phyloP scores from a whole-genome alignment of 2,888 invertebrate genomes.

The Drosophila pegasa region DNA sequence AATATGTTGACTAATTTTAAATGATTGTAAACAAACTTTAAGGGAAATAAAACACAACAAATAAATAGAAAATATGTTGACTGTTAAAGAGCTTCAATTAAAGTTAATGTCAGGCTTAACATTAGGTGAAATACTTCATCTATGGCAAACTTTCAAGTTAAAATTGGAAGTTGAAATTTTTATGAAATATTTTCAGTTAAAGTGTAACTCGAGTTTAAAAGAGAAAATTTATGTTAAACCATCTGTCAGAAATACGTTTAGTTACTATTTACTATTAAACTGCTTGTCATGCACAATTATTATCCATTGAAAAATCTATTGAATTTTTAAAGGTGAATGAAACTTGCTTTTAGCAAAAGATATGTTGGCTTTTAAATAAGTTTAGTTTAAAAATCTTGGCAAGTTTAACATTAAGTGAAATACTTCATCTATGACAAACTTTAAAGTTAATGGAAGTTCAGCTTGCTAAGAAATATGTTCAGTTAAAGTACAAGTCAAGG shows the following conservation, averaged over 20 bases:
- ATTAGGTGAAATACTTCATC: background rate
- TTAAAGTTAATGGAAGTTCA: background rate
- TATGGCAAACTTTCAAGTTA: background rate
- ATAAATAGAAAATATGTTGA: no score
- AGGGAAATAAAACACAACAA: no score
- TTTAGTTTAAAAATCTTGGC: no score
- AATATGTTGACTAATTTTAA: no score
- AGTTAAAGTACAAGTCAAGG: background rate
- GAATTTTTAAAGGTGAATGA: no score
- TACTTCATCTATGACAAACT: background rate
- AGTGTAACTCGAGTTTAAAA: background rate
- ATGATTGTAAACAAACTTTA: no score
- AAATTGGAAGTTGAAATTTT: background rate
- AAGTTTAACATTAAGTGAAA: background rate
- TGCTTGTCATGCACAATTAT: background rate
- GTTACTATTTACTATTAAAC: no score
- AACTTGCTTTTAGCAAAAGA: no score
- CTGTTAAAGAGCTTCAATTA: no score
- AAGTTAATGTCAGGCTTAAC: no score
- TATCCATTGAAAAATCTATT: background rate
- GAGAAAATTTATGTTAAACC: background rate
- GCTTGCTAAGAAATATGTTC: background rate
- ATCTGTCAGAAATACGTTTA: no score
- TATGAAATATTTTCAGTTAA: background rate
- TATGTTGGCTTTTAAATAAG: no score